Percentiles rank a stretch among this genome's conserved stretches.
Conservation (phyloP, 2,797 vertebrate species). For the Antennarius maculatus region DNA sequence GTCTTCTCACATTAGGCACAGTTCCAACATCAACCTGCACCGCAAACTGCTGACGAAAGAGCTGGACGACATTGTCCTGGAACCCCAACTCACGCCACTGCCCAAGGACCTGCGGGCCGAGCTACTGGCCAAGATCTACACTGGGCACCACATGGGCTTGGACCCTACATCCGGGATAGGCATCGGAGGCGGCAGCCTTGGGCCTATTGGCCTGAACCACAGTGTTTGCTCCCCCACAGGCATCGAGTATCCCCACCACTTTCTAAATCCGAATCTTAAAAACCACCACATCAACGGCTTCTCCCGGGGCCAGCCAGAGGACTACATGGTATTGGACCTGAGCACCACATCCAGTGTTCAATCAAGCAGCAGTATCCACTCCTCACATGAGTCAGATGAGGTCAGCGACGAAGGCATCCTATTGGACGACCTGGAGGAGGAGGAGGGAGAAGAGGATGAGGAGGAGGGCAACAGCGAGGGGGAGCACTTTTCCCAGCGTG, state of each 20-base stretch:
- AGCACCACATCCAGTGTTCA: conserved; percentile 97
- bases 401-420: conserved; percentile 97
- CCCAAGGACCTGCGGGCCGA: conserved; percentile 86
- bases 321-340: conserved; percentile 96
- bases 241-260: conserved; percentile 84
- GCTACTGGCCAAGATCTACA: conserved; percentile 92
- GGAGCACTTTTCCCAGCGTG: conserved; percentile 88
- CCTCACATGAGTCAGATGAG: conserved; percentile 94
- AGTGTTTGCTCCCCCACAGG: conserved; percentile 87
- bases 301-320: conserved; percentile 87
- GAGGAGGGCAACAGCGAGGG: conserved; percentile 87
- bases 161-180: conserved; percentile 88
- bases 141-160: conserved; percentile 90
- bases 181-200: conserved; percentile 84
- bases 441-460: conserved; percentile 70
- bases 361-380: conserved; percentile 95
- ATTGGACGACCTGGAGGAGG: conserved; percentile 90
- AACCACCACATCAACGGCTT: conserved; percentile 87
- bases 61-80: conserved; percentile 97
- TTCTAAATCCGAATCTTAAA: conserved; percentile 61
- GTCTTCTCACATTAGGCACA: conserved; percentile 86
- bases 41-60: conserved; percentile 99
- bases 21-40: conserved; percentile 99
- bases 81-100: conserved; percentile 84
- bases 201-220: conserved; percentile 85